These are phyloP conservation scores for Apodemus sylvaticus DNA, from an alignment of 2,113 vertebrate genomes.

Conservation along the genomic window DNA sequence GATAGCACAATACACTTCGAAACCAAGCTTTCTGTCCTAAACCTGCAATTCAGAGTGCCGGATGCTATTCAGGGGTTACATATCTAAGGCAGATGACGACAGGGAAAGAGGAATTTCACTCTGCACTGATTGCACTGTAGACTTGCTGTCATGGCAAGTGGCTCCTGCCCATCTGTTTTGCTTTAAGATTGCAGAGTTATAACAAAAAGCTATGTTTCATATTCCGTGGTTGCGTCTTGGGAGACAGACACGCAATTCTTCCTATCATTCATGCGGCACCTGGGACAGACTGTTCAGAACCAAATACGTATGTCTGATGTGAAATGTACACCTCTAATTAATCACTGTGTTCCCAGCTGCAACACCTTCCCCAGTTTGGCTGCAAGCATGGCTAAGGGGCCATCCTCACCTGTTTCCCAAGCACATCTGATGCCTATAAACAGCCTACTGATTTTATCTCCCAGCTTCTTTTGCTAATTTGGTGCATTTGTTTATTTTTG, in stretches of 20 bases:
- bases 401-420: conserved; percentile 73
- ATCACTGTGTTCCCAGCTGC: conserved; percentile 47
- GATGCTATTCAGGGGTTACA: background rate
- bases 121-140: background rate
- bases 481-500: conserved; percentile 73
- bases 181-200: conserved; percentile 8
- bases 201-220: conserved; percentile 31
- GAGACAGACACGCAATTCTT: conserved; percentile 58
- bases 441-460: conserved; percentile 55
- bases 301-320: conserved; percentile 54
- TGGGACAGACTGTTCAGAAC: conserved; percentile 51
- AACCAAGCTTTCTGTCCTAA: conserved; percentile 44
- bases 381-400: conserved; percentile 46
- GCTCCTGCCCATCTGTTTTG: background rate
- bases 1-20: background rate
- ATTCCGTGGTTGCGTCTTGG: conserved; percentile 42
- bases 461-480: conserved; percentile 66
- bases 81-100: background rate
- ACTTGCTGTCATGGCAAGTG: background rate
- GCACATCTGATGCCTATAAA: conserved; percentile 48
- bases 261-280: conserved; percentile 54
- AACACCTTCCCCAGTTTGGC: background rate
- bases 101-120: conserved; percentile 6
- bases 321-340: conserved; percentile 66
- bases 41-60: background rate